Conservation (phyloP, 2,888 invertebrate genomes). For the Lithosia quadra region DNA sequence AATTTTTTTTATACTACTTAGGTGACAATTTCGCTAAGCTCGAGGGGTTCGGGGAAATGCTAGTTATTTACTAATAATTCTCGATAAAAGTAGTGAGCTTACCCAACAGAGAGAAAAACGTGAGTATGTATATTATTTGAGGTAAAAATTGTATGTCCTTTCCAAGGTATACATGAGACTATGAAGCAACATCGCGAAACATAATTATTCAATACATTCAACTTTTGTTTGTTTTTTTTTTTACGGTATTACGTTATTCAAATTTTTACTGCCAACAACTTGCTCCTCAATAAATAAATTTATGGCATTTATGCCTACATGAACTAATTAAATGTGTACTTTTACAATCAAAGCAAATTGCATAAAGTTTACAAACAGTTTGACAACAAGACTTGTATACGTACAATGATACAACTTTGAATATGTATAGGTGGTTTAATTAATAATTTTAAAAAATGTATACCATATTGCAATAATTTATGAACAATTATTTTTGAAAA, state of each 20-base stretch:
- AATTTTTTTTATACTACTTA: no score
- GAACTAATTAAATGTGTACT: not conserved
- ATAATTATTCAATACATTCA: no score
- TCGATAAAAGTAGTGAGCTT: no score
- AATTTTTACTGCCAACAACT: not conserved
- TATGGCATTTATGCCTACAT: not conserved
- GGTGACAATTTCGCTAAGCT: no score
- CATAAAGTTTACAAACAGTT: not conserved
- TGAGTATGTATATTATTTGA: no score
- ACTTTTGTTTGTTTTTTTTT: no score
- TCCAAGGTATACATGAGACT: no score
- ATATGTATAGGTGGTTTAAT: not conserved
- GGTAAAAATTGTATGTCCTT: no score
- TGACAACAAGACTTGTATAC: not conserved
- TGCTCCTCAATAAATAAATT: not conserved
- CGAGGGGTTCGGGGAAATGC: no score
- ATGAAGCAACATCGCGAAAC: no score
- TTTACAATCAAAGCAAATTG: constrained; percentile 4
- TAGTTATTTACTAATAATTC: no score
- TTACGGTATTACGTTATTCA: not conserved
- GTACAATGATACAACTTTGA: not conserved
- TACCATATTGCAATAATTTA: not conserved
- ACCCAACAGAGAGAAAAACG: no score
- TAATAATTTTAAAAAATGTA: not conserved
- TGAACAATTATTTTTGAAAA: not conserved